Evolutionary conservation across 2,888 invertebrate genomes (phyloP).

Genomic region (Drosophila mayaguana): DNA sequence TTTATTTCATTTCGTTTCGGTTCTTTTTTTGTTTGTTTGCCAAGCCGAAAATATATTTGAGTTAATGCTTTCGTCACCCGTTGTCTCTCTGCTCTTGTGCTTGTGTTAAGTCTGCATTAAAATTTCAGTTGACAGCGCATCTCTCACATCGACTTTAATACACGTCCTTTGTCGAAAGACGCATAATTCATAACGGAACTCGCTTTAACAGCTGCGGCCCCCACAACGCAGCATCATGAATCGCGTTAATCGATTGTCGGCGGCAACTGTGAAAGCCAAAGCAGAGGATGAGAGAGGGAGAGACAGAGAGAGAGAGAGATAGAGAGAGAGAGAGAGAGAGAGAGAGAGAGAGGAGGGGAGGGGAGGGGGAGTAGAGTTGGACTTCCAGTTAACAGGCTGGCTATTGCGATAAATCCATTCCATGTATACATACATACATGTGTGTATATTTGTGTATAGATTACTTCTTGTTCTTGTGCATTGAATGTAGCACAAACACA

Average conservation of each 20-base stretch:
- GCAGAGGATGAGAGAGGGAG: no score
- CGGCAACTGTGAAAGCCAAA: slow-evolving; percentile 2
- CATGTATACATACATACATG: background rate
- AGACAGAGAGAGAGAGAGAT: background rate
- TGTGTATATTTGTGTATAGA: background rate
- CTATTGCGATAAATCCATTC: slow-evolving; percentile 1
- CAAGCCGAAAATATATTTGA: slow-evolving; percentile 56
- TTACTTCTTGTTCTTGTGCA: slow-evolving; percentile 16
- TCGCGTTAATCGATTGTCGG: slow-evolving; percentile 47
- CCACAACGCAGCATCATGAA: slow-evolving; percentile 36
- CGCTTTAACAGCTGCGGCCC: slow-evolving; percentile 47
- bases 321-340: no score
- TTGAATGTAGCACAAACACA: slow-evolving; percentile 5
- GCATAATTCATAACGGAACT: slow-evolving; percentile 38
- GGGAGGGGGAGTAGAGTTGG: background rate
- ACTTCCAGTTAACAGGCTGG: background rate
- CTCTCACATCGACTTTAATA: slow-evolving; percentile 30
- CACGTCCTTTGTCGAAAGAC: slow-evolving; percentile 6
- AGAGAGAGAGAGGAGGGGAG: no score
- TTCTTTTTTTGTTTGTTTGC: background rate
- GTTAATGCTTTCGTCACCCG: slow-evolving; percentile 37
- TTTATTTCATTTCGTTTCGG: background rate
- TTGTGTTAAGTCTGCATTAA: slow-evolving; percentile 60
- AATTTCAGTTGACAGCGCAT: slow-evolving; percentile 52
- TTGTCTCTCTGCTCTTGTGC: slow-evolving; percentile 18